Evolutionary conservation across 2,113 vertebrate species (phyloP).

Genomic region (Tetrao urogallus): DNA sequence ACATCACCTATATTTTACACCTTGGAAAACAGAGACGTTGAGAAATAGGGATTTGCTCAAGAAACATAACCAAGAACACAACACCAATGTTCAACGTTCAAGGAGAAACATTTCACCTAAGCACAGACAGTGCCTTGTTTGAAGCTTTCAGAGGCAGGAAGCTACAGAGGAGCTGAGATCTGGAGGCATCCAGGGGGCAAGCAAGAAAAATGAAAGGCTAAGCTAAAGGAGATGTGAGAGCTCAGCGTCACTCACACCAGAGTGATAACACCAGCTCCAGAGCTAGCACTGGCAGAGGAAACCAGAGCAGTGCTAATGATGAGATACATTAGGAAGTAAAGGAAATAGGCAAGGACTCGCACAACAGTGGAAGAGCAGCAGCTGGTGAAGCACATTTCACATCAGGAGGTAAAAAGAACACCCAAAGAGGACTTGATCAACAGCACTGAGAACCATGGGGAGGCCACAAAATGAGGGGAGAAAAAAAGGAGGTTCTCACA

Average conservation of each 20-base stretch:
- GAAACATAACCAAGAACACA: neutral
- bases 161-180: neutral
- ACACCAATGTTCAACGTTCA: neutral
- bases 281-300: neutral
- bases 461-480: neutral
- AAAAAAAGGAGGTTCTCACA: neutral
- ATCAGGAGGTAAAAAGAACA: neutral
- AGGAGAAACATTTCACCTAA: neutral
- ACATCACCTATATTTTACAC: neutral
- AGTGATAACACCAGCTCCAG: neutral
- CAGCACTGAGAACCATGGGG: neutral
- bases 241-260: neutral
- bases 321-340: neutral
- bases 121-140: neutral
- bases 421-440: neutral
- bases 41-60: neutral
- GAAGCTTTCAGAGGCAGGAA: neutral
- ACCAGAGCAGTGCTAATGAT: neutral
- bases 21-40: neutral
- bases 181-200: neutral
- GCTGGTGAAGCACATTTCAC: slow-evolving; percentile 7
- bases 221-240: neutral
- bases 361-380: neutral
- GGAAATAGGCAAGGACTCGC: neutral
- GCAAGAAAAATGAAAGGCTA: neutral